These are phyloP conservation scores for Microcebus griseorufus DNA, from an alignment of 2,113 vertebrate genomes.

Conservation along the genomic window DNA sequence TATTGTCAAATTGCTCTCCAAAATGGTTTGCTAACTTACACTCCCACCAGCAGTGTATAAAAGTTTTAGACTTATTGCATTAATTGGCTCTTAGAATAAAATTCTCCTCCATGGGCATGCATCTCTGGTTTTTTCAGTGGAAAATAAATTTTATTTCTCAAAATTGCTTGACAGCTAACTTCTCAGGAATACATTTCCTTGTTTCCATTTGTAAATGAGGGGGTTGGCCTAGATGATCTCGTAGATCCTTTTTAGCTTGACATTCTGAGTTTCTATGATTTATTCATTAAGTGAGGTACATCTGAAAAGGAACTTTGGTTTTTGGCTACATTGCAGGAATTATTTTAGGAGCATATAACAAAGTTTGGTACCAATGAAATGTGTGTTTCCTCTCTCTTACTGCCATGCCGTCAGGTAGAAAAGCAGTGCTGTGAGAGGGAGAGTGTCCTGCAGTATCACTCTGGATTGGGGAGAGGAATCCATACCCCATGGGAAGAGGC, in stretches of 20 bases:
- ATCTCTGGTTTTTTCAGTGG: background rate
- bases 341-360: constrained; percentile 48
- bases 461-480: background rate
- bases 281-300: constrained; percentile 34
- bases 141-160: constrained; percentile 43
- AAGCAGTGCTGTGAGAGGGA: background rate
- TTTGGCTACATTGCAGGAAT: constrained; percentile 20
- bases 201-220: constrained; percentile 44
- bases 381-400: background rate
- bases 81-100: background rate
- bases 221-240: constrained; percentile 1
- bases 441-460: background rate
- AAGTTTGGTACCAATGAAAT: background rate
- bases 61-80: background rate
- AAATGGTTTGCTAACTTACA: constrained; percentile 26
- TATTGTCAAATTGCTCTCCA: background rate
- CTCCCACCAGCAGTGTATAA: background rate
- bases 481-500: background rate
- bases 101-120: background rate
- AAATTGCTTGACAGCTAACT: constrained; percentile 26
- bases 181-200: constrained; percentile 33
- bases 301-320: background rate
- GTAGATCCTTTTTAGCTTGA: constrained; percentile 27
- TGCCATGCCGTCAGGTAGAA: background rate
- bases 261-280: constrained; percentile 17